phyloP scores from a whole-genome alignment of 2,113 vertebrate genomes.

The Pteropus alecto region DNA sequence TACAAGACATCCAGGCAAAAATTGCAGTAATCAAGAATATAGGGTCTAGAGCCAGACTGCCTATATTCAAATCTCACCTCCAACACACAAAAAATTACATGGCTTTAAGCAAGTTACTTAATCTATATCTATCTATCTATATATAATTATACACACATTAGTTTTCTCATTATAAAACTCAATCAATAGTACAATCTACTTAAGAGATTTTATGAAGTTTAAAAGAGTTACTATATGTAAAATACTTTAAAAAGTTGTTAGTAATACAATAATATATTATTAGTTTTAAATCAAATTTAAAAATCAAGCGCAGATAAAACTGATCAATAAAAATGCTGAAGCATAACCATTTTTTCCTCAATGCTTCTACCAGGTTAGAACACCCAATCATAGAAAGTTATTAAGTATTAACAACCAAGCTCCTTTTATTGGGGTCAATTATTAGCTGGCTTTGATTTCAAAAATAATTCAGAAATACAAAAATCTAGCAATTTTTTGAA shows the following conservation, averaged over 20 bases:
- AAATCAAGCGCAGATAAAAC: slow-evolving; percentile 24
- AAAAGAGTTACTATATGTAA: background rate
- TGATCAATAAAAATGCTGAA: background rate
- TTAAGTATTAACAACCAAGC: background rate
- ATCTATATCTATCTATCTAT: background rate
- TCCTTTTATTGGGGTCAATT: background rate
- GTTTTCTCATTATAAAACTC: background rate
- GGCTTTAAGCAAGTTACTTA: background rate
- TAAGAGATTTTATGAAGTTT: background rate
- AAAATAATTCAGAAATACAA: background rate
- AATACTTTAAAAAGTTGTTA: background rate
- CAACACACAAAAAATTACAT: background rate
- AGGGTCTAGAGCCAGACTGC: background rate
- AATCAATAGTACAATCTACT: background rate
- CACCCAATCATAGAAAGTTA: background rate
- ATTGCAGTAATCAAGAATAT: background rate
- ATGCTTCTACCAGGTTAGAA: background rate
- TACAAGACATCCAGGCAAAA: background rate
- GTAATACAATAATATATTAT: background rate
- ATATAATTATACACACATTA: background rate
- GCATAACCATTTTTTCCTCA: background rate
- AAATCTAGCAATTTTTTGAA: background rate
- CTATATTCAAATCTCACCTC: background rate
- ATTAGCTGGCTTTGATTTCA: background rate
- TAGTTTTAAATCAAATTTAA: background rate